Evolutionary conservation across 2,113 vertebrate genomes (phyloP), one percentile per base, ranked within the genome.

Genomic region (Copsychus sechellarum): DNA sequence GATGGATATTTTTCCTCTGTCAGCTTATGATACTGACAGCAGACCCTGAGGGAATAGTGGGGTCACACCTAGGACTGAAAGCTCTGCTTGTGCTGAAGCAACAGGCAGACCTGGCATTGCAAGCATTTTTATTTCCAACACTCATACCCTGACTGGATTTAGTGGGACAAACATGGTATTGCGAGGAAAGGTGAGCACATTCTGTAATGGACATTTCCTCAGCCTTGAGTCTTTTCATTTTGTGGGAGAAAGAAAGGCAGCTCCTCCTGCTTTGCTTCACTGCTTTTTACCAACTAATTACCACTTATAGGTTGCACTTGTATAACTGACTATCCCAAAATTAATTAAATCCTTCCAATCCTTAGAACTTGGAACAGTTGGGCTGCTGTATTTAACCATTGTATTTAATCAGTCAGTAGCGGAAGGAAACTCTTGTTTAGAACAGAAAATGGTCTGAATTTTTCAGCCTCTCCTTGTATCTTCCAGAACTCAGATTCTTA

Each of bases 241-340:
- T 40, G 9, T 62, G 56, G 6, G 12, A 74, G 56, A 74, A 88
- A 73, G 50, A 69, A 88, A 82, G 20, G 40, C n/a, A 77, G 48
- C 23, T 70, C 36, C 51, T 73, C 15, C 34, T 83, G 66, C 76
- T 93, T 88, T 62, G 21, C 58, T 83, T 61, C 42, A 6, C 14
- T 81, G 62, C 9, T 74, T 91, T 91, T 88, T 60, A 54, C 58
- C 62, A 50, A 64, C 78, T 93, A 88, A 93, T 94, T 88, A 83
- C 62, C 54, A n/a, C 28, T 91, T 90, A n/a, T 22, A 79, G 0
- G 3, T 34, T 90, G 50, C 17, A 74, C 72, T 78, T 81, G 34
- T 84, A 56, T 51, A 86, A 86, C 43, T 71, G 60, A 66, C 67
- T 74, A 78, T 86, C 58, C 38, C 18, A 45, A 77, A 88, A 18